Evolutionary conservation across 2,888 invertebrate species (phyloP).

Genomic region (Drosophila fulvimacula): DNA sequence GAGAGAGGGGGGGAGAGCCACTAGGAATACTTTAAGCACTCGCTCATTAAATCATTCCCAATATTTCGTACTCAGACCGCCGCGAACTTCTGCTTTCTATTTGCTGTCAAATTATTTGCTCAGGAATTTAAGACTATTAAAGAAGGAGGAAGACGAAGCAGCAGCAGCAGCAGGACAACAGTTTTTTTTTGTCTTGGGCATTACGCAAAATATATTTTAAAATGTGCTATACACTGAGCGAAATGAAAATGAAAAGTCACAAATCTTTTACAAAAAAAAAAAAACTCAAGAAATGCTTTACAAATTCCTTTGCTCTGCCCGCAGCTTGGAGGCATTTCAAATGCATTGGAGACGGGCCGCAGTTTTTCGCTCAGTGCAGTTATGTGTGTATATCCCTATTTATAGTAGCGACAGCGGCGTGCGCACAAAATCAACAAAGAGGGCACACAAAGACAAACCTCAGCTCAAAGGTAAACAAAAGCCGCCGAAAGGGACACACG

Average conservation of each 20-base stretch:
- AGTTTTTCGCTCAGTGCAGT: conserved; percentile 41
- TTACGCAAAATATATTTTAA: conserved; percentile 63
- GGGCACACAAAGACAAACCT: conserved; percentile 56
- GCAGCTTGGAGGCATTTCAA: neutral
- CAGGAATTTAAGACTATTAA: conserved; percentile 73
- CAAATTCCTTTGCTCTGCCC: neutral
- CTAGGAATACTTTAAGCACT: neutral
- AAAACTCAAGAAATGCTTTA: neutral
- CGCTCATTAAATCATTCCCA: conserved; percentile 3
- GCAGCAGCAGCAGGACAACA: conserved; percentile 44
- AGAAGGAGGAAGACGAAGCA: conserved; percentile 22
- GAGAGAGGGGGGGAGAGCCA: no score
- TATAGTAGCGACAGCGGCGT: conserved; percentile 45
- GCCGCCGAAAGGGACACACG: conserved; percentile 68
- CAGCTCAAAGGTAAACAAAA: conserved; percentile 72
- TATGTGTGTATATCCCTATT: conserved; percentile 22
- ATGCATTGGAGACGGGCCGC: neutral
- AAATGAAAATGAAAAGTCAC: neutral
- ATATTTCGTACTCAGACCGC: conserved; percentile 4
- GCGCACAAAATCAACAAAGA: conserved; percentile 76
- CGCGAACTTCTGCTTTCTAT: conserved; percentile 41
- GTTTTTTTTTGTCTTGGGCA: conserved; percentile 43
- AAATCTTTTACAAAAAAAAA: neutral
- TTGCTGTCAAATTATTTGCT: conserved; percentile 72
- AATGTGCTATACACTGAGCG: conserved; percentile 32